phyloP scores from a whole-genome alignment of 2,888 invertebrate genomes.

The Brassicogethes aeneus region DNA sequence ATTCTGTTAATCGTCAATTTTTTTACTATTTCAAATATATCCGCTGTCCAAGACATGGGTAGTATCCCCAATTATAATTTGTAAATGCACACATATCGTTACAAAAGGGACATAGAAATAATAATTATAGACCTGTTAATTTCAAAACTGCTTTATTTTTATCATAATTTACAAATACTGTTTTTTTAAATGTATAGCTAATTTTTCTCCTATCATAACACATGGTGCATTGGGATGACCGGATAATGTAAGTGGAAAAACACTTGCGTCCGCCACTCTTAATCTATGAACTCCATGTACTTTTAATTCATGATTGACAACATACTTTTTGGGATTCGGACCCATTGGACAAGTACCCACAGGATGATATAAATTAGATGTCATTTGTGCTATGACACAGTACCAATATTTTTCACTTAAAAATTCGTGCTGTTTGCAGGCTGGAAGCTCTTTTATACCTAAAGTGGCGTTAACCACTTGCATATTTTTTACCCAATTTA shows the following conservation, averaged over 20 bases:
- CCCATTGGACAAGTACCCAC: constrained; percentile 19
- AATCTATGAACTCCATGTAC: constrained; percentile 49
- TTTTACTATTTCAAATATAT: too few relatives aligned
- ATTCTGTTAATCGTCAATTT: too few relatives aligned
- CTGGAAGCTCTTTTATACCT: background rate
- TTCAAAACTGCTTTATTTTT: too few relatives aligned
- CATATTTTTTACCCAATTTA: background rate
- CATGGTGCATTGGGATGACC: constrained; percentile 59
- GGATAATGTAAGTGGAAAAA: constrained; percentile 51
- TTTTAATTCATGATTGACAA: constrained; percentile 48
- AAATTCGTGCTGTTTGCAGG: constrained; percentile 5
- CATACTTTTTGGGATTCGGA: constrained; percentile 12
- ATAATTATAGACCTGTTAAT: too few relatives aligned
- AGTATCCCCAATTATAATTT: too few relatives aligned
- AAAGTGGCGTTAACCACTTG: background rate
- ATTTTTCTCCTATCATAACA: constrained; percentile 60
- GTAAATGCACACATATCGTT: too few relatives aligned
- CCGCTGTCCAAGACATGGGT: too few relatives aligned
- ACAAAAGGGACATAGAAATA: too few relatives aligned
- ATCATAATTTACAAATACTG: too few relatives aligned
- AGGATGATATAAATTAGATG: constrained; percentile 14
- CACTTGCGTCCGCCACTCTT: constrained; percentile 55
- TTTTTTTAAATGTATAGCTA: constrained; percentile 36
- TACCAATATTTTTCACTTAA: constrained; percentile 18
- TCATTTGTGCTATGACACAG: constrained; percentile 16